Conservation (phyloP, 2,797 vertebrate genomes). For the Chromis chromis region DNA sequence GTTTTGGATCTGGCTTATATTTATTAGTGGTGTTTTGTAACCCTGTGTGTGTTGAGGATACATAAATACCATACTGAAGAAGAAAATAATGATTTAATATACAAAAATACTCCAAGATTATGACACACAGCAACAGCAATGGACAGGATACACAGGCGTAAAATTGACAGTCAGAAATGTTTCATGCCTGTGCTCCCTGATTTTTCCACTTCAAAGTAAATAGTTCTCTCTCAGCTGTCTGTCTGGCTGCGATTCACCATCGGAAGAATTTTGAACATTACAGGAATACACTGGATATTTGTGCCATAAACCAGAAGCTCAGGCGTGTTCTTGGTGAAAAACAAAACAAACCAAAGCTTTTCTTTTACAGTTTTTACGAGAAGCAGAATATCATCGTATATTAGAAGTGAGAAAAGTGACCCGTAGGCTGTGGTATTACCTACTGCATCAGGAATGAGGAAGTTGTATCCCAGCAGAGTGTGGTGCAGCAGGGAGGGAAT, state of each 20-base stretch:
- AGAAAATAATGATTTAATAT: background rate
- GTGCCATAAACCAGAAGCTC: background rate
- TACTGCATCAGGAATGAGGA: slow-evolving; percentile 94
- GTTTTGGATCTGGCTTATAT: background rate
- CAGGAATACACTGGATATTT: slow-evolving; percentile 13
- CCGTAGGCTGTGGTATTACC: slow-evolving; percentile 84
- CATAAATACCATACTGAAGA: too few species aligned
- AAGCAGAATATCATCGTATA: background rate
- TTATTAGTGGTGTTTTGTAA: background rate
- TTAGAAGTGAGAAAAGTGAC: slow-evolving; percentile 25
- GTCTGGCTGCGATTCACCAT: slow-evolving; percentile 21
- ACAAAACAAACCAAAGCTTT: background rate
- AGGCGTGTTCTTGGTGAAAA: background rate
- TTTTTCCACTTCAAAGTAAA: slow-evolving; percentile 56
- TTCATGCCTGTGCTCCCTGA: slow-evolving; percentile 21
- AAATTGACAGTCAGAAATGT: background rate
- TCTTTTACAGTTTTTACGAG: background rate
- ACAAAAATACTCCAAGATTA: background rate
- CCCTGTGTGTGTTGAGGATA: too few species aligned
- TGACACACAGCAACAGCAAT: too few species aligned
- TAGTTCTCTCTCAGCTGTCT: slow-evolving; percentile 34
- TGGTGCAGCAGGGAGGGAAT: slow-evolving; percentile 93
- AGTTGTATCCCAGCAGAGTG: slow-evolving; percentile 93
- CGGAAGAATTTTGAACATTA: slow-evolving; percentile 56
- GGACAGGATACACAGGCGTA: too few species aligned